Evolutionary conservation across 2,888 invertebrate genomes (phyloP), one percentile per base, ranked within the genome.

Genomic region (Perithous albicinctus): DNA sequence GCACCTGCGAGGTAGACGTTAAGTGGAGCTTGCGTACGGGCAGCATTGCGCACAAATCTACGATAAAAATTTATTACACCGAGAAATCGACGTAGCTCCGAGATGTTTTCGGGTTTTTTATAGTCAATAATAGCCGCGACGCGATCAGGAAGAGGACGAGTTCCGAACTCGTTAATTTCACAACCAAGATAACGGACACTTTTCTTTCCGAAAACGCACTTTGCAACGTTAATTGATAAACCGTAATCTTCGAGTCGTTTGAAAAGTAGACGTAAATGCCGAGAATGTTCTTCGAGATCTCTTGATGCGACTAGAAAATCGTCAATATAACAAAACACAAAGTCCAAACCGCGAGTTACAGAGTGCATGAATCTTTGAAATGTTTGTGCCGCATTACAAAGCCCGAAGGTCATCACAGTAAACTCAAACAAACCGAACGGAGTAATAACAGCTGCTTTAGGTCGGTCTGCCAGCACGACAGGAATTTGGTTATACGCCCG

Each of bases 301-400:
- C 10, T 23, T 26, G 73, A 81, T 7, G 73, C 81, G 7, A 81
- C 35, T 2, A 81, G 54, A 4, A 81, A 29, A 48, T 81, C 81
- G 48, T 77, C 77, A 7, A 77, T 78, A 12, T 73, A 78, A 26
- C 56, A 61, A 29, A 63, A 78, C 0, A 72, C 54, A 26, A 78
- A 78, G 3, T 61, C 29, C 3, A 72, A 10, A 18, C 59, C 72
- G 20, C 66, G 35, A 15, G 66, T 78, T 1, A 78, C 78, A 5
- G 70, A 43, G 63, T 70, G 51, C 46, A 78, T 72, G 38, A 78
- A 63, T 1, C 78, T 29, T 56, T 75, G 69, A 20, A 80, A 80
- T 1, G 67, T 91, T 80, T 93, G 91, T 1, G 89, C 90, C 0
- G 93, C 91, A 75, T 93, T 93, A 0, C 91, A 61, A 0, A 93